Percentiles rank a stretch among this genome's conserved stretches.
These are phyloP conservation scores for Oreochromis tanganicae DNA, from an alignment of 2,113 vertebrate genomes.

Conservation along the genomic window DNA sequence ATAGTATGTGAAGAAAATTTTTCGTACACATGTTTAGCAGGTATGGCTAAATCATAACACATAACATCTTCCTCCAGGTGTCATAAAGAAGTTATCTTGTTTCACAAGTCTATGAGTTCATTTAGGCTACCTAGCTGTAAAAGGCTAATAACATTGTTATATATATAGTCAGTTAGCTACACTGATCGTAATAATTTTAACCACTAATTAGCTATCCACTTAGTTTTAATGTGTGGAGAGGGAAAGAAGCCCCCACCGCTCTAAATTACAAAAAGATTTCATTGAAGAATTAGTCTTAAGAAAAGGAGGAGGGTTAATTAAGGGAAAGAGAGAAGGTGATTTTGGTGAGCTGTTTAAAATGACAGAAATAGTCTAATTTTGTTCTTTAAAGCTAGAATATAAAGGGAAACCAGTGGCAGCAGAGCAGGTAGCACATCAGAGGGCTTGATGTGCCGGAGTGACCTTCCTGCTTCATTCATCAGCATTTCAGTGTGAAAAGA, in stretches of 20 bases:
- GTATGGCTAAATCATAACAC: neutral
- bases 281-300: neutral
- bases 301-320: neutral
- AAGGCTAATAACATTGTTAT: neutral
- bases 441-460: neutral
- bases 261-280: neutral
- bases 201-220: neutral
- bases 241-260: neutral
- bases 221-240: neutral
- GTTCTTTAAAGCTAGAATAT: neutral
- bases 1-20: neutral
- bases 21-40: neutral
- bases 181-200: neutral
- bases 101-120: neutral
- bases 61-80: neutral
- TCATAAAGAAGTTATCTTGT: neutral
- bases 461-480: slow-evolving; percentile 31
- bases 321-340: neutral
- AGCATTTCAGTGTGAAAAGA: neutral
- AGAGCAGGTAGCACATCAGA: neutral
- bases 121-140: neutral
- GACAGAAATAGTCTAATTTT: neutral
- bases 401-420: neutral
- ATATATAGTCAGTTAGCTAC: neutral
- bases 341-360: neutral